Conservation (phyloP, 2,113 vertebrate species). For the Pseudonaja textilis region DNA sequence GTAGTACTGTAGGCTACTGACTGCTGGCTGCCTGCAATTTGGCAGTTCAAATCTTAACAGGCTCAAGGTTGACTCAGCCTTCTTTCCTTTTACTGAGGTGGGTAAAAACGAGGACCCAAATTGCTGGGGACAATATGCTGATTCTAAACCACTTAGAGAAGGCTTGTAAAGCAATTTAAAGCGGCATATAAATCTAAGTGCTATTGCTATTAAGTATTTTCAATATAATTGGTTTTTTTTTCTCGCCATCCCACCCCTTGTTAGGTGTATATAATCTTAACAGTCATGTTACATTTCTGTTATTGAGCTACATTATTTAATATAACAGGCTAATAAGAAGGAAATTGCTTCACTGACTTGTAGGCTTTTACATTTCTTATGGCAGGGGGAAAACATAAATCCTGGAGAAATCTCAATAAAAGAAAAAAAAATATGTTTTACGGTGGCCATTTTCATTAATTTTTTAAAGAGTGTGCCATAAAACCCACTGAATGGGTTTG, state of each 20-base stretch:
- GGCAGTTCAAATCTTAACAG: too few species aligned
- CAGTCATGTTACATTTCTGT: neutral
- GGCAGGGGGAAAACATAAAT: slow-evolving; percentile 27
- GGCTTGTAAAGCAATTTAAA: too few species aligned
- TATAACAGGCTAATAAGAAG: neutral
- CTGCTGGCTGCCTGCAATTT: too few species aligned
- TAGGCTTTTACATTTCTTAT: slow-evolving; percentile 39
- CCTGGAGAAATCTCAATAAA: slow-evolving; percentile 39
- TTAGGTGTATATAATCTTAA: neutral
- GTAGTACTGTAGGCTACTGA: too few species aligned
- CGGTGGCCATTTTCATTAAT: slow-evolving; percentile 61
- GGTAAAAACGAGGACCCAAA: too few species aligned
- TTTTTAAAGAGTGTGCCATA: slow-evolving; percentile 61
- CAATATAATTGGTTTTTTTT: neutral
- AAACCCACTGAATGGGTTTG: slow-evolving; percentile 43
- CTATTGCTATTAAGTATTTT: neutral
- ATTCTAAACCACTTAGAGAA: too few species aligned
- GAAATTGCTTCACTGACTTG: neutral
- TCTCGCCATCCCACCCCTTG: neutral
- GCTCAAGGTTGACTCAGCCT: too few species aligned
- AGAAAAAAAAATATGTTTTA: slow-evolving; percentile 38
- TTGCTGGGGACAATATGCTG: too few species aligned
- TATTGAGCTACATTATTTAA: slow-evolving; percentile 7
- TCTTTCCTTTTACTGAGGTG: too few species aligned
- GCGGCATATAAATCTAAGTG: too few species aligned